Evolutionary conservation across 2,113 vertebrate species (phyloP).

Genomic region (Eupsittula cactorum): DNA sequence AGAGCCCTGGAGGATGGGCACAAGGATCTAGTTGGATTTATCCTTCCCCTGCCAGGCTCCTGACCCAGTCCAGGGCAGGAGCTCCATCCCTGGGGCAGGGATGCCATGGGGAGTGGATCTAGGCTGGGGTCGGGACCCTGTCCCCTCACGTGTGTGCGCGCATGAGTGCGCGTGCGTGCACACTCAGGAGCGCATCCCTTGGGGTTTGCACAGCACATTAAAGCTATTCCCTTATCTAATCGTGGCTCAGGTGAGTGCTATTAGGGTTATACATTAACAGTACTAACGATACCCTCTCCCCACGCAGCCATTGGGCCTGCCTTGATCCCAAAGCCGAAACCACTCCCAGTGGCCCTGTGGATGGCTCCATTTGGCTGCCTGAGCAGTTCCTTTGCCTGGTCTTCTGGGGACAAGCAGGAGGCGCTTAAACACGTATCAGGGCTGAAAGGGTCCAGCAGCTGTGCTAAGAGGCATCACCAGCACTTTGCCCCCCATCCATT

Average conservation of each 20-base stretch:
- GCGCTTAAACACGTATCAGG: not conserved
- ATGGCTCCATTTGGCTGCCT: not conserved
- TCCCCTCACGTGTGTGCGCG: not conserved
- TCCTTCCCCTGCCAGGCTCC: not conserved
- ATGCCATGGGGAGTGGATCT: not conserved
- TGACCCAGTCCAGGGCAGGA: not conserved
- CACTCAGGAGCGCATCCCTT: not conserved
- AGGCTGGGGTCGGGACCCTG: not conserved
- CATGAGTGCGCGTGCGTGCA: not conserved
- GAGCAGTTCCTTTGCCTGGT: not conserved
- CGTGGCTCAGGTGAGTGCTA: conserved; percentile 62
- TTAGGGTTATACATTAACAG: conserved; percentile 74
- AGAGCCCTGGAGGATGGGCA: not conserved
- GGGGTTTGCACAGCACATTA: conserved; percentile 65
- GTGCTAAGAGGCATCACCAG: not conserved
- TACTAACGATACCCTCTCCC: conserved; percentile 48
- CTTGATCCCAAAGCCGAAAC: conserved; percentile 56
- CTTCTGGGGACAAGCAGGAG: not conserved
- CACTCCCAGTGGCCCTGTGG: not conserved
- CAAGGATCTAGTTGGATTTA: not conserved
- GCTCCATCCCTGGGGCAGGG: not conserved
- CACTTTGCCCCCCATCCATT: not conserved
- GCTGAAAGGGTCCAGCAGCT: not conserved
- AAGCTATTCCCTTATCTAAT: conserved; percentile 74
- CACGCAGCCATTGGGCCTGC: conserved; percentile 43